Evolutionary conservation across 2,888 invertebrate species (phyloP).

Genomic region (Brenthis hecate): DNA sequence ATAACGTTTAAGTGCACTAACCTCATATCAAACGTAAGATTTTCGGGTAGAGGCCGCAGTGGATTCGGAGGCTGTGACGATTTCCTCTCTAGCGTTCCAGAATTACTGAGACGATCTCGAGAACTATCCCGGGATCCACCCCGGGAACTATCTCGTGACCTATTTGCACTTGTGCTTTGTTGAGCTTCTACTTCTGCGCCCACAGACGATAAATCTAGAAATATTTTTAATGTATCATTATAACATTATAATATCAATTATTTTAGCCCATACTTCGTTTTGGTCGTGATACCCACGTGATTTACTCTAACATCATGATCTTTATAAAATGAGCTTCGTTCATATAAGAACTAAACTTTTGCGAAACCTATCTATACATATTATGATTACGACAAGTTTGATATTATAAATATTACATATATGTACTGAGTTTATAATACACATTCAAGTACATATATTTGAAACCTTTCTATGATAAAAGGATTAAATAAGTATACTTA

Average conservation of each 20-base stretch:
- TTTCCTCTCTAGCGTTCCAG: constrained; percentile 72
- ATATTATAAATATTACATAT: no score
- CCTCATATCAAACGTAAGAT: constrained; percentile 94
- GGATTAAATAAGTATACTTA: constrained; percentile 80
- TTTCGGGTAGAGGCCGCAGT: constrained; percentile 89
- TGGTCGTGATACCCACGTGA: no score
- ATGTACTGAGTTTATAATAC: background rate
- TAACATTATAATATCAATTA: no score
- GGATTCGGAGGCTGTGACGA: constrained; percentile 71
- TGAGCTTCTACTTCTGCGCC: constrained; percentile 85
- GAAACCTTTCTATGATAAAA: background rate
- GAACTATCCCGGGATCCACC: constrained; percentile 77
- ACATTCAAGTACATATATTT: background rate
- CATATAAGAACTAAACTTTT: no score
- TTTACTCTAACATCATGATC: no score
- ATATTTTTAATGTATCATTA: constrained; percentile 14
- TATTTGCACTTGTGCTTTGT: constrained; percentile 59
- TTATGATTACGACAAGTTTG: no score
- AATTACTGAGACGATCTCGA: constrained; percentile 73
- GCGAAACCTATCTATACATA: no score
- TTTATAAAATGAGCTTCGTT: no score
- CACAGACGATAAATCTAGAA: constrained; percentile 88
- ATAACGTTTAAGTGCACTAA: constrained; percentile 48
- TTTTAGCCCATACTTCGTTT: no score
- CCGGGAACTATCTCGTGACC: constrained; percentile 74